Conservation (phyloP, 1,140 invertebrate genomes). For the Oscheius sp. region DNA sequence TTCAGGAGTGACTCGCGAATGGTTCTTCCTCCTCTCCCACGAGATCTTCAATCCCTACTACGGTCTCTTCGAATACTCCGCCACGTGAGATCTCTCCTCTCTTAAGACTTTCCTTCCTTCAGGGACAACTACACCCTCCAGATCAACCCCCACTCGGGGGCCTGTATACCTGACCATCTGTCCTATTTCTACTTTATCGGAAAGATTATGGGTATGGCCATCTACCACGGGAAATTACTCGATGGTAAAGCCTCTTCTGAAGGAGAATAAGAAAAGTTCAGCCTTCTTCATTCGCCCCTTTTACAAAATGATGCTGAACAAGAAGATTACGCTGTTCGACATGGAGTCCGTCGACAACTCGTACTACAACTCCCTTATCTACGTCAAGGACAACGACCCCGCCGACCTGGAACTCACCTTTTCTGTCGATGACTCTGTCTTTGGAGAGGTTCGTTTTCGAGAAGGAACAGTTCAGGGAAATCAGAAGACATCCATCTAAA, state of each 20-base stretch:
- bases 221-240: conserved; percentile 94
- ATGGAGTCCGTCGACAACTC: conserved; percentile 97
- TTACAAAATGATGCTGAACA: conserved; percentile 98
- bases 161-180: conserved; percentile 94
- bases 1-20: conserved; percentile 69
- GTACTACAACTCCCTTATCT: conserved; percentile 94
- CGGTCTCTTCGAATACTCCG: conserved; percentile 96
- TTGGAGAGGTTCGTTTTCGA: conserved; percentile 77
- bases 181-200: conserved; percentile 99
- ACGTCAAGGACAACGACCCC: conserved; percentile 93
- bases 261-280: conserved; percentile 59
- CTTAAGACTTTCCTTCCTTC: conserved; percentile 27
- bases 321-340: conserved; percentile 87
- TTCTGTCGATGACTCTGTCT: conserved; percentile 89
- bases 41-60: conserved; percentile 99
- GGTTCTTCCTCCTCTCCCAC: conserved; percentile 96
- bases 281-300: conserved; percentile 98
- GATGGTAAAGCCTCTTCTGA: conserved; percentile 72
- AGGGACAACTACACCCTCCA: conserved; percentile 97
- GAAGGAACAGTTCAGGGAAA: no score
- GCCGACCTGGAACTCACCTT: conserved; percentile 89
- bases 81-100: conserved; percentile 76
- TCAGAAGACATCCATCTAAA: no score
- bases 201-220: conserved; percentile 93
- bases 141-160: conserved; percentile 93